Conservation (phyloP, 1,140 invertebrate genomes). For the Tyrophagus putrescentiae region DNA sequence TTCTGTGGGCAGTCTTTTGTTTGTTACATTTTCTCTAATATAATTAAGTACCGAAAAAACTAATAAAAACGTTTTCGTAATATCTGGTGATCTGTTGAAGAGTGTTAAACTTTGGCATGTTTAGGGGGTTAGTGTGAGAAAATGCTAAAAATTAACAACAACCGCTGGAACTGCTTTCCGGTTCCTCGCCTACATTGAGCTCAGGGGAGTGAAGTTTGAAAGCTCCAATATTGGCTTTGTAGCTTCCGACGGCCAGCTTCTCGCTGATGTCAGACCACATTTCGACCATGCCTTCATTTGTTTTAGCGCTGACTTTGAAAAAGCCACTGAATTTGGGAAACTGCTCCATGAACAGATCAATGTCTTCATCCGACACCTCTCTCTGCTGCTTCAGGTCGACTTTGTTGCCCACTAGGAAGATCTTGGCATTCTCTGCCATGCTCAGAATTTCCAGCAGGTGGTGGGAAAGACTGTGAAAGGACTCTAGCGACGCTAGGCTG, state of each 20-base stretch:
- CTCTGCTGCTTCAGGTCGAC: slow-evolving; percentile 51
- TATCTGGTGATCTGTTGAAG: not conserved
- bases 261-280: slow-evolving; percentile 30
- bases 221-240: slow-evolving; percentile 17
- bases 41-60: no score
- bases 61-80: no score
- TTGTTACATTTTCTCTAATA: no score
- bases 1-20: no score
- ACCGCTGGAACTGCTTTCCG: not conserved
- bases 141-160: not conserved
- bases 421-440: slow-evolving; percentile 81
- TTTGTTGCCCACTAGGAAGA: slow-evolving; percentile 81
- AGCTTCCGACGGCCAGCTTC: slow-evolving; percentile 18
- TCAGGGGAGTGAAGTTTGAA: slow-evolving; percentile 20
- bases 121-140: no score
- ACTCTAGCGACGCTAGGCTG: slow-evolving; percentile 70
- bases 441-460: slow-evolving; percentile 76
- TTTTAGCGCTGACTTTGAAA: slow-evolving; percentile 81
- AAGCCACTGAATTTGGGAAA: slow-evolving; percentile 75
- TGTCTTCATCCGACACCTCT: slow-evolving; percentile 68
- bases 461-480: slow-evolving; percentile 77
- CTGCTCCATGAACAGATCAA: slow-evolving; percentile 80
- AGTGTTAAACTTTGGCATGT: not conserved
- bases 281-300: slow-evolving; percentile 28
- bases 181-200: not conserved